Evolutionary conservation across 1,140 invertebrate species (phyloP), one percentile per base, ranked within the genome.

Genomic region (Bombus pyrosoma): DNA sequence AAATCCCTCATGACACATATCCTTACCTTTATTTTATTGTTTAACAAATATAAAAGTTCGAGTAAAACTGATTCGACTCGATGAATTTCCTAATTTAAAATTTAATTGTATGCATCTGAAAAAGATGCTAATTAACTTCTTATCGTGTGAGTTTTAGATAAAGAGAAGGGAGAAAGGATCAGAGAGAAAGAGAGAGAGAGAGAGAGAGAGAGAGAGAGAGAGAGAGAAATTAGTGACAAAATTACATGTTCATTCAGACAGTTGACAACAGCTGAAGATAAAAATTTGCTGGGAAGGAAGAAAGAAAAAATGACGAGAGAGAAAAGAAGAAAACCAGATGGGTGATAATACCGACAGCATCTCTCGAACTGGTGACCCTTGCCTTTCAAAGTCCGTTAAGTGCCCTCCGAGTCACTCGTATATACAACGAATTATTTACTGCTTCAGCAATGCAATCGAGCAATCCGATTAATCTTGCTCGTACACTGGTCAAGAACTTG

Each of bases 381-480:
- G 84, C 84, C 88, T 93, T 86, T 93, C 94, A 94, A 95, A 95
- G 94, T 95, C 94, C 93, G 92, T 87, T 87, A 91, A 86, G 89
- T 83, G 89, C 87, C 91, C 83, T 22, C 75, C 76, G 87, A 92
- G 93, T 94, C 92, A 94, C 89, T 81, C 85, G 90, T 87, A 76
- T 86, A 88, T 87, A 75, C 86, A 90, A 89, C 79, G 77, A 86
- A 89, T 83, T 88, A 92, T 91, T 91, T 90, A 89, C 82, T 77
- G 73, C 39, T 47, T 81, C 59, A 53, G 84, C 28, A 41, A 28
- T 79, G 76, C 76, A 68, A 69, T 71, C 39, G 69, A 32, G n/a
- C 39, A 13, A 81, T 22, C 2, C 37, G 84, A 89, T 89, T 89
- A 81, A 62, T 53, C 47, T 77, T 34, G 43, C 13, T 41, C 66